These are phyloP conservation scores for Homarus americanus DNA, from an alignment of 1,140 invertebrate species.

Conservation along the genomic window DNA sequence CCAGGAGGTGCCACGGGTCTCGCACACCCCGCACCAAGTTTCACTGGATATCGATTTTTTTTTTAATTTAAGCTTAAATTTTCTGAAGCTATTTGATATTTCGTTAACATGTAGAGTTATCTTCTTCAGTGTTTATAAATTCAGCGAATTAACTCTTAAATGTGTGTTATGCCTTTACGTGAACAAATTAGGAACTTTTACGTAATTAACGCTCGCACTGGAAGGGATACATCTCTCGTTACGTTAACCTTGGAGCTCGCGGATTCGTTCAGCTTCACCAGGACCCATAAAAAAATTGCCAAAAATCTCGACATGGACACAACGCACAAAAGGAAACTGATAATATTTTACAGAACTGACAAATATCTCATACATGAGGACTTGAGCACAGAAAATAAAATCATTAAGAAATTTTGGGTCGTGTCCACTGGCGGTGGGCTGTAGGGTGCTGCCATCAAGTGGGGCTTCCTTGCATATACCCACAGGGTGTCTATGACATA, in stretches of 20 bases:
- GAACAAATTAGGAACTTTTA: no score
- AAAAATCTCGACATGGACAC: background rate
- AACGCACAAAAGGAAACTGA: background rate
- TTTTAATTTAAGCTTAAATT: background rate
- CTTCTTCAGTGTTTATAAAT: no score
- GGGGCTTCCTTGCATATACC: background rate
- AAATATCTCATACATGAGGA: no score
- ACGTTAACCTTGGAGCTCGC: background rate
- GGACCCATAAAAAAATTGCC: background rate
- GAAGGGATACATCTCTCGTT: background rate
- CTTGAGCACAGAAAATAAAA: background rate
- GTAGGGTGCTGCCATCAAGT: background rate
- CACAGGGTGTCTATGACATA: no score
- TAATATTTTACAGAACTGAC: background rate
- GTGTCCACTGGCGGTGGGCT: background rate
- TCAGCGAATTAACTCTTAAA: no score
- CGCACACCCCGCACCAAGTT: background rate
- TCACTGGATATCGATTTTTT: background rate
- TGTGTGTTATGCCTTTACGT: no score
- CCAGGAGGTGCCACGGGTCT: slow-evolving; percentile 24
- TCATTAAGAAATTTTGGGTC: background rate
- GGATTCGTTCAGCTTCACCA: background rate
- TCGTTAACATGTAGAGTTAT: no score
- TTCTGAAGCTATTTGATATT: no score
- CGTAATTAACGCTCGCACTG: no score